Base-by-base conservation (phyloP, 2,888 invertebrate genomes). In the Pecten maximus region DNA sequence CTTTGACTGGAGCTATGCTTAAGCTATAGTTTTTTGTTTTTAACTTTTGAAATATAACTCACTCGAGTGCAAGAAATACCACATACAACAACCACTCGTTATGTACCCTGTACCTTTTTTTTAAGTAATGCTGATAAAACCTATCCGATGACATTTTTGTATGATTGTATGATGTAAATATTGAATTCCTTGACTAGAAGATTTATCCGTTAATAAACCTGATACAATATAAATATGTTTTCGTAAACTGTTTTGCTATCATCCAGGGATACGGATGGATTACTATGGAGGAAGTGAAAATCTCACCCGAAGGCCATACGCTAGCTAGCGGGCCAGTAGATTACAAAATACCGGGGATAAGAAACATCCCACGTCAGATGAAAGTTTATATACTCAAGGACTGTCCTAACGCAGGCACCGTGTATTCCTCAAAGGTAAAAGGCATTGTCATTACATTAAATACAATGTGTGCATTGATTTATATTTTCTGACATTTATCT, bases 241-340 rank as follows among this genome's bases (percentile, higher is more conserved):
- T 23, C 19, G n/a, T 54, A 6, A 54, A 12, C 44, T 44, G 44
- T 4, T 54, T 8, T 54, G 23, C 2, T 54, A 3, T 54, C 2
- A 91, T 92, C 0, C 91, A 97, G 97, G 99, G 99, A 0, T 98
- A 98, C 95, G 99, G 99, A 0, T 96, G 99, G 90, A 99, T 98
- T 94, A 98, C 98, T 0, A 97, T 99, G 95, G 99, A 99, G 97
- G 99, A 99, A 96, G 97, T 98, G 93, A 97, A 98, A 91, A 98
- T 98, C 96, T 98, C 98, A 0, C 98, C 98, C 0, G 98, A 97
- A 86, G 99, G 99, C 12, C 97, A 97, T 3, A 96, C 98, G 44
- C 98, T 97, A 95, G 98, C 98, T 0, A 97, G 98, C 95, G 99
- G 99, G 3, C 99, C 99, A 3, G 99, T 99, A 54, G 98, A 98